Percentiles rank a stretch among this genome's conserved stretches.
phyloP scores from a whole-genome alignment of 2,888 invertebrate species.

The Cheilosia urbana region DNA sequence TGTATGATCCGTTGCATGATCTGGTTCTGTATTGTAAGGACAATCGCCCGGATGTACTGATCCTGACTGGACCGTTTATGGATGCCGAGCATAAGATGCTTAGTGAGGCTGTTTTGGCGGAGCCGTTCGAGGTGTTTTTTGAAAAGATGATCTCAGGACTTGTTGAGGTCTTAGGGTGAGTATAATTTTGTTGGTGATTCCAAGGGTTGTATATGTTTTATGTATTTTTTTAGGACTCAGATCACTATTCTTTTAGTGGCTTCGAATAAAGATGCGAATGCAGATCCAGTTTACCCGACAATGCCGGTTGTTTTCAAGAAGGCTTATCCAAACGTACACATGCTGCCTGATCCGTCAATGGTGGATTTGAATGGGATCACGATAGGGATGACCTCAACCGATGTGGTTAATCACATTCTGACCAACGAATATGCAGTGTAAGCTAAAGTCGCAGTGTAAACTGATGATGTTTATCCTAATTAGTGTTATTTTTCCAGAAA shows the following conservation, averaged over 20 bases:
- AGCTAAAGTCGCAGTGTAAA: constrained; percentile 78
- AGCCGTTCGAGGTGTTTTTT: constrained; percentile 90
- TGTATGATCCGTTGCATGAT: constrained; percentile 92
- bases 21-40: constrained; percentile 88
- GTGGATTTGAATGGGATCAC: constrained; percentile 90
- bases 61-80: constrained; percentile 94
- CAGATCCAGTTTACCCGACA: constrained; percentile 92
- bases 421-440: constrained; percentile 91
- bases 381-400: constrained; percentile 92
- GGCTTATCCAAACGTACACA: constrained; percentile 86
- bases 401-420: constrained; percentile 92
- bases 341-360: constrained; percentile 92
- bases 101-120: constrained; percentile 86
- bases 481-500: constrained; percentile 79
- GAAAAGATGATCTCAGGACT: constrained; percentile 88
- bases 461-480: neutral
- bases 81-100: constrained; percentile 88
- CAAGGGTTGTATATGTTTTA: constrained; percentile 23
- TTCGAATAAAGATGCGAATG: constrained; percentile 91
- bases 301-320: constrained; percentile 88
- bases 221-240: constrained; percentile 83
- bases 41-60: constrained; percentile 90
- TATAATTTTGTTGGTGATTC: constrained; percentile 57
- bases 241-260: constrained; percentile 91
- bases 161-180: constrained; percentile 87